Base-by-base conservation (phyloP, 2,797 vertebrate genomes). In the Morelia viridis region DNA sequence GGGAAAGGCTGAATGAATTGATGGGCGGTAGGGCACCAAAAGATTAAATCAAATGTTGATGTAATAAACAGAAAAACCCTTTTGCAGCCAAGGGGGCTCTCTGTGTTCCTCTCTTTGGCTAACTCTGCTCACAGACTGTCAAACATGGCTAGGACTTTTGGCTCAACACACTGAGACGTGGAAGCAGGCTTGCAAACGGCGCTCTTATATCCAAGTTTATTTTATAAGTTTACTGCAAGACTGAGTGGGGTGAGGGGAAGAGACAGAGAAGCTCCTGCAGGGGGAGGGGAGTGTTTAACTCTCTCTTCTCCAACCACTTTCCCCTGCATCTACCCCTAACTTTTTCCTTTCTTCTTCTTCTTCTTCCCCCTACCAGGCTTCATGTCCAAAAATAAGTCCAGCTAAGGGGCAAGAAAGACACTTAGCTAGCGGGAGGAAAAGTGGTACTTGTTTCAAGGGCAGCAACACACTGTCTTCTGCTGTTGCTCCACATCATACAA, bases 1-100 rank as follows among this genome's bases (percentile, higher is more conserved):
- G 15, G 2, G 0, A 1, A 9, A 35, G n/a, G 3, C 6, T 35
- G 6, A 0, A 3, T 19, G 41, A 41, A 41, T 15, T 71, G n/a
- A 35, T 31, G n/a, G 28, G 28, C 6, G 28, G 64, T 2, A 17
- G 7, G 31, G 68, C 68, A 8, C 68, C 68, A 35, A 41, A 35
- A 41, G n/a, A 76, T 76, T 76, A 76, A 41, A 76, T 41, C 68
- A 3, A 22, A 41, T 22, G 68, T 76, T 0, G 68, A 76, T 76
- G 2, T 76, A 31, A 22, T 76, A 41, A 76, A 76, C 17, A 76
- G 31, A 71, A 71, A 71, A 76, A 17, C 28, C 64, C 28, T 28
- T n/a, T n/a, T n/a, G 3, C n/a, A n/a, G 64, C 31, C 31, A 9
- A 35, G 31, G 68, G 17, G 7, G 17, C 17, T 9, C 8, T 19